Evolutionary conservation across 2,888 invertebrate genomes (phyloP), one percentile per base, ranked within the genome.

Genomic region (Nemapogon koenigi): DNA sequence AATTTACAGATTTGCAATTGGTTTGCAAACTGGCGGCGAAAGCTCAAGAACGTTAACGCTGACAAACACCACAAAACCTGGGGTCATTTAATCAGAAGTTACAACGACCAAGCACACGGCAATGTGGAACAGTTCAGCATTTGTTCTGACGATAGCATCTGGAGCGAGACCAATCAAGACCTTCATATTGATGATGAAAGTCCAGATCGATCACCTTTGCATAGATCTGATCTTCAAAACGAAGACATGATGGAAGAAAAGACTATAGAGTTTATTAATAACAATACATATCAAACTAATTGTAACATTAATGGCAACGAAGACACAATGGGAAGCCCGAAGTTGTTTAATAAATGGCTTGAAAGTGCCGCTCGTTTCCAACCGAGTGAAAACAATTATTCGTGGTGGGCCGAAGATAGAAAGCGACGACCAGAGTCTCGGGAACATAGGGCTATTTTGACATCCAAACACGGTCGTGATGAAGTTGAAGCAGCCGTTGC

Each of bases 21-120:
- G 90, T 90, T 90, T 58, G 90, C 90, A n/a, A 90, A 90, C 53
- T 90, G 90, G 90, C 76, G 90, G 42, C 69, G 90, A 50, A 90
- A 90, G 59, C 64, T 90, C 40, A 89, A 89, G 65, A 89, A 89
- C 56, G 88, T 88, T 1, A 87, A 87, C 45, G 81, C 80, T 28
- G 87, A 89, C 51, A 81, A 84, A 35, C 83, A 84, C 43, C 83
- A 84, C 49, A 84, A 84, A 50, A 88, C 89, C 1, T 89, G 89
- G 89, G 87, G 88, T 2, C 85, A 88, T 56, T 73, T 89, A 3
- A 89, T 85, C 41, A 84, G 85, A 49, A 83, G 87, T 7, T 89
- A 89, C 67, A 89, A 89, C 57, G 83, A 82, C 44, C 86, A 87
- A 47, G 89, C 89, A 1, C 85, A 86, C 43, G 89, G 89, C 8